Evolutionary conservation across 2,113 vertebrate genomes (phyloP).

Genomic region (Ellobius talpinus): DNA sequence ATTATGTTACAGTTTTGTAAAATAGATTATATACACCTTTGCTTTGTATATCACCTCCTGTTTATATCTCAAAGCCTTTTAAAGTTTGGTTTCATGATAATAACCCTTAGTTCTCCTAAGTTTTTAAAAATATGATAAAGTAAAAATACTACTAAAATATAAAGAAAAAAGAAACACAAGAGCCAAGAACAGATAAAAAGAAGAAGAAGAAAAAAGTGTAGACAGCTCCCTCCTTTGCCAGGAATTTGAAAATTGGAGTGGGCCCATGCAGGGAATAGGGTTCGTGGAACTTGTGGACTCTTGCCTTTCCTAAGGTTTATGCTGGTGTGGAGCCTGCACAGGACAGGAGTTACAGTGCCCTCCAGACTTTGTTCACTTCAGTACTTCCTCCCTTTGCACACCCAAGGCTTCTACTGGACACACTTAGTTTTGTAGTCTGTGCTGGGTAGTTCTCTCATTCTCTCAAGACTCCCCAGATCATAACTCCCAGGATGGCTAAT

Average conservation of each 20-base stretch:
- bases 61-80: not conserved
- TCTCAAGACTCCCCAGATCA: not conserved
- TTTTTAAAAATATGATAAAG: not conserved
- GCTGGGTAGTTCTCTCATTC: not conserved
- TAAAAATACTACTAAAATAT: not conserved
- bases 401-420: not conserved
- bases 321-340: not conserved
- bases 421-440: not conserved
- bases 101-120: not conserved
- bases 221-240: no score
- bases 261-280: no score
- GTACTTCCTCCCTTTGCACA: not conserved
- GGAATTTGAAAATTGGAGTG: not conserved
- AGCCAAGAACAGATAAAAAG: not conserved
- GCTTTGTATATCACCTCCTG: not conserved
- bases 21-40: not conserved
- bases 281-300: not conserved
- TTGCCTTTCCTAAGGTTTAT: not conserved
- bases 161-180: not conserved
- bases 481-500: not conserved
- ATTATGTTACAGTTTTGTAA: not conserved
- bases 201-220: no score
- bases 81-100: not conserved
- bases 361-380: not conserved
- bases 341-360: not conserved